Base-by-base conservation (phyloP, 2,888 invertebrate genomes). In the Apotomis turbidana region DNA sequence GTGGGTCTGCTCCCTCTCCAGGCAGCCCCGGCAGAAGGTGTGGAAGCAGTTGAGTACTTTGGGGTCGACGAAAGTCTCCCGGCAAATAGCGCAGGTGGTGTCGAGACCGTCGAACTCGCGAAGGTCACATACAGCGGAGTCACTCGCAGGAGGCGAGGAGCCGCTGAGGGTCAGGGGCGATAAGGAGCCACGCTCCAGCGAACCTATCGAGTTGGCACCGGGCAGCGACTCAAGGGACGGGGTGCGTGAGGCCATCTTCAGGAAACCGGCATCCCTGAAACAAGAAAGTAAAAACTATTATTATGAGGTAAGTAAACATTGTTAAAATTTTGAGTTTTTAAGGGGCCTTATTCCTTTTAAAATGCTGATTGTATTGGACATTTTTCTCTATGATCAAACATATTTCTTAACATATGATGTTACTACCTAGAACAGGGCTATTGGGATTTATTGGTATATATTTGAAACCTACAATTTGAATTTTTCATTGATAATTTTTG, bases 221-320 rank as follows among this genome's bases (percentile, higher is more conserved):
- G 96, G 96, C 94, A 97, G 95, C 94, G 97, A 98, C 95, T 97
- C 98, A 94, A 97, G 95, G 93, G 97, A 98, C 94, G 97, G 97
- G 94, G 97, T 97, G 93, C 95, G 95, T 94, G 97, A 97, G 95
- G 97, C 97, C 97, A 97, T 97, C 95, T 97, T 97, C 96, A 96
- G 94, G 96, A 96, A 95, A 96, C 96, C 96, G 95, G 96, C 96
- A 96, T 96, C 96, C 96, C 96, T 96, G 95, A 52, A 95, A 95
- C 91, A 93, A 93, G 78, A 85, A 83, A 84, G 83, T 15, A 74
- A 78, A 75, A 70, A 69, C 77, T 76, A 79, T 72, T 75, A 79
- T 54, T 55, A 5, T 36, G 3, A 62, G 6, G 12, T 41, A 44
- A 64, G n/a, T 8, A 6, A 63, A 27, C 27, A 27, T 27, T 27